A percentile compares a stretch with the other conserved stretches of the same genome.
Evolutionary conservation across 2,888 invertebrate species (phyloP).

Genomic region (Acanthosepion lycidas): DNA sequence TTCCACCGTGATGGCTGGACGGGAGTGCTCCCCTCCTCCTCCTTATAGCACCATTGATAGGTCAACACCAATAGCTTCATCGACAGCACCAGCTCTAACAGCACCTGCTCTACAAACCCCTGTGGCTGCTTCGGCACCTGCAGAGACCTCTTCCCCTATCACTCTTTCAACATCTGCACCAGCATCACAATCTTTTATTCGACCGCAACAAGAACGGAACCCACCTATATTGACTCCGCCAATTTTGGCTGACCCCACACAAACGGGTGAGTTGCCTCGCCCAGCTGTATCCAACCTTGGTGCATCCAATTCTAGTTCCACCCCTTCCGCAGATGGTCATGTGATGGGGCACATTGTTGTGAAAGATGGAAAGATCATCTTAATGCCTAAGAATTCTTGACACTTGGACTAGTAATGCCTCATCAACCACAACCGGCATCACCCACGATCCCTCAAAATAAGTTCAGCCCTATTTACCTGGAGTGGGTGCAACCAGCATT

Average conservation of each 20-base stretch:
- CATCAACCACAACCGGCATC: background rate
- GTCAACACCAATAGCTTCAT: background rate
- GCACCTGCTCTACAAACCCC: background rate
- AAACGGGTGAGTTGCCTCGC: conserved; percentile 38
- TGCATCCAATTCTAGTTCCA: background rate
- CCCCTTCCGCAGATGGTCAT: background rate
- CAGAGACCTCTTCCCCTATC: background rate
- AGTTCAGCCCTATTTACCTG: background rate
- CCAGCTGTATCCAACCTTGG: background rate
- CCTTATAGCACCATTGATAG: conserved; percentile 67
- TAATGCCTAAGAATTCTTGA: conserved; percentile 43
- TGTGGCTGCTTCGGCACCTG: conserved; percentile 2
- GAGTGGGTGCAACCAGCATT: background rate
- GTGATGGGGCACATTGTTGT: conserved; percentile 42
- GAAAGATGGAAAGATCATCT: conserved; percentile 44
- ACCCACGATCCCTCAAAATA: background rate
- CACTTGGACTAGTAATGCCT: background rate
- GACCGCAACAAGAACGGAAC: background rate
- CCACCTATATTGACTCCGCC: conserved; percentile 37
- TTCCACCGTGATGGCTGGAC: conserved; percentile 60
- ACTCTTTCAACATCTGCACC: background rate
- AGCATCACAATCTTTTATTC: background rate
- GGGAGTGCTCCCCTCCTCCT: conserved; percentile 62
- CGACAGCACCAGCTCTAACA: background rate
- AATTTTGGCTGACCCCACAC: conserved; percentile 25